phyloP scores from a whole-genome alignment of 2,888 invertebrate genomes.

The Nasonia oneida region DNA sequence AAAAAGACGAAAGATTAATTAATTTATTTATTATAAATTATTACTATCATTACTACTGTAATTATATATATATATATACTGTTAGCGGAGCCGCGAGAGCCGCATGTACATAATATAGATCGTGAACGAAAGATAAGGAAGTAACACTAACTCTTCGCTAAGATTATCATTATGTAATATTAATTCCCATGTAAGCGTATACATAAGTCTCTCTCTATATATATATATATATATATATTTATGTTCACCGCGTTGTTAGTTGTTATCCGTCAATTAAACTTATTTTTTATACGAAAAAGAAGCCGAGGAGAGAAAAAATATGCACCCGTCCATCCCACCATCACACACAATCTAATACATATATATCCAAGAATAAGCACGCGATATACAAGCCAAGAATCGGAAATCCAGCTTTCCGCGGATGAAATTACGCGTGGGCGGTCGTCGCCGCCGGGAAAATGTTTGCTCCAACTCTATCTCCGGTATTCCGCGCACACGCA shows the following conservation, averaged over 20 bases:
- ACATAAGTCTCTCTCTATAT: neutral
- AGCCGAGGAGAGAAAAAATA: neutral
- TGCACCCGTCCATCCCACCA: neutral
- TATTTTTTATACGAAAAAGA: conserved; percentile 73
- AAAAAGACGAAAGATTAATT: conserved; percentile 73
- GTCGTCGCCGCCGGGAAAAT: neutral
- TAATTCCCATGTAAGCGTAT: conserved; percentile 5
- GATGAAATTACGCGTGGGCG: neutral
- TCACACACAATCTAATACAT: no score
- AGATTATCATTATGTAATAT: neutral
- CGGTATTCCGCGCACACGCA: neutral
- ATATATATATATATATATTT: conserved; percentile 29
- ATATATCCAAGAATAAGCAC: no score
- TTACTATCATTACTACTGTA: neutral
- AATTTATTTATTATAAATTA: conserved; percentile 65
- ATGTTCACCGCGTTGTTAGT: conserved; percentile 75
- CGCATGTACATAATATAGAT: conserved; percentile 10
- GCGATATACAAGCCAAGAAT: neutral
- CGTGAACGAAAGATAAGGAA: neutral
- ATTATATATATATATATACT: neutral
- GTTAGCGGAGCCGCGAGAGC: no score
- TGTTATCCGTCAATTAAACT: conserved; percentile 77
- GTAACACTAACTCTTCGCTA: neutral
- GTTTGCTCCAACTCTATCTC: neutral
- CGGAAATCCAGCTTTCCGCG: neutral